phyloP scores from a whole-genome alignment of 1,140 invertebrate species.

The Calycopis cecrops region DNA sequence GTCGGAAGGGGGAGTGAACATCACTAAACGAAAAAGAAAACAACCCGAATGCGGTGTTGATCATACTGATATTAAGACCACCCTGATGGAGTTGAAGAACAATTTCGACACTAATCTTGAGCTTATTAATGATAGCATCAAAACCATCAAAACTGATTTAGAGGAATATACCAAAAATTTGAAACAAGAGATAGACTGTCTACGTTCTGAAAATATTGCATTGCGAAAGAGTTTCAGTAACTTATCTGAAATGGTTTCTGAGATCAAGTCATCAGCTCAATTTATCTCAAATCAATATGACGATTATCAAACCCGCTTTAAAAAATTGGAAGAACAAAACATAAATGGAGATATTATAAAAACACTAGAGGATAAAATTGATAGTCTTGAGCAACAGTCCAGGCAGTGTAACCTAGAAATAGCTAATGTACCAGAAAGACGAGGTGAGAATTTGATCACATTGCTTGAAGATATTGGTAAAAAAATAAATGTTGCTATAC shows the following conservation, averaged over 20 bases:
- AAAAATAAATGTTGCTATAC: not conserved
- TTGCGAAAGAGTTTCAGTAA: not conserved
- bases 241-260: not conserved
- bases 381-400: not conserved
- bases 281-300: constrained; percentile 6
- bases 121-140: not conserved
- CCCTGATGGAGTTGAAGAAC: not conserved
- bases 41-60: not conserved
- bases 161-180: not conserved
- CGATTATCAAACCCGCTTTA: not conserved
- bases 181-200: not conserved
- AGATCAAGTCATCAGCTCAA: not conserved
- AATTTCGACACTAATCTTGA: not conserved
- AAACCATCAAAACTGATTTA: not conserved
- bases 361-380: not conserved
- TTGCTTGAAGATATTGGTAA: constrained; percentile 1
- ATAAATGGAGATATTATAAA: not conserved
- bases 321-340: not conserved
- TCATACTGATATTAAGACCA: constrained; percentile 1
- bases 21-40: not conserved
- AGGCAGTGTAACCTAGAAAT: constrained; percentile 8
- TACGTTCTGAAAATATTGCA: not conserved
- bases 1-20: not conserved
- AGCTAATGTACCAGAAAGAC: not conserved
- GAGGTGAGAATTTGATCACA: not conserved